phyloP scores from a whole-genome alignment of 2,113 vertebrate genomes.

The Sylvia atricapilla region DNA sequence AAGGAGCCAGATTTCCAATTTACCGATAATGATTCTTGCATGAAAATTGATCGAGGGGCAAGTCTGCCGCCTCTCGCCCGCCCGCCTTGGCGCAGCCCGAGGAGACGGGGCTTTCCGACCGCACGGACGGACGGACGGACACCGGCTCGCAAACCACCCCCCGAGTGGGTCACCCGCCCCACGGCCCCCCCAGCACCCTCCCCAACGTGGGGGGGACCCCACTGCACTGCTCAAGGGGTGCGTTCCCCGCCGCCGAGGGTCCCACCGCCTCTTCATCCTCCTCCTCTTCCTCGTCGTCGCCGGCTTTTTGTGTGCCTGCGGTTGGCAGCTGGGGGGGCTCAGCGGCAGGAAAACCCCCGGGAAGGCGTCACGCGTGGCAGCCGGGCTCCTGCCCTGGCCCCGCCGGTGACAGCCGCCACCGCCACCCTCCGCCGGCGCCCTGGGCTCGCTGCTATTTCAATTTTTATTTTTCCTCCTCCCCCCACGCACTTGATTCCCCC shows the following conservation, averaged over 20 bases:
- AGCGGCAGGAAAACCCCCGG: slow-evolving; percentile 67
- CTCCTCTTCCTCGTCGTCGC: not conserved
- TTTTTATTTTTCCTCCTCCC: slow-evolving; percentile 36
- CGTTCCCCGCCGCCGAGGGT: not conserved
- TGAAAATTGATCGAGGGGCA: slow-evolving; percentile 84
- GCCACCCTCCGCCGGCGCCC: slow-evolving; percentile 37
- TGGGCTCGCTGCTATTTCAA: slow-evolving; percentile 13
- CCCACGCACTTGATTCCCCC: slow-evolving; percentile 1
- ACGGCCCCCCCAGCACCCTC: not conserved
- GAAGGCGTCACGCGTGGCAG: slow-evolving; percentile 59
- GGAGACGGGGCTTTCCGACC: slow-evolving; percentile 38
- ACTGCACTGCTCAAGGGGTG: not conserved
- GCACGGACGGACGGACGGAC: not conserved
- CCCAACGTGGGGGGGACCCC: not conserved
- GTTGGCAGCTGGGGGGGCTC: slow-evolving; percentile 66
- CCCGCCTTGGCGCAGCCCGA: slow-evolving; percentile 63
- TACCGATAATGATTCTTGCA: slow-evolving; percentile 88
- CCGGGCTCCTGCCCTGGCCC: slow-evolving; percentile 19
- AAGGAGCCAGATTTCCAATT: slow-evolving; percentile 85
- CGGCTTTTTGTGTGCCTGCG: slow-evolving; percentile 55
- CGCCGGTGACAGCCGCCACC: slow-evolving; percentile 61
- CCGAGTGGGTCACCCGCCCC: not conserved
- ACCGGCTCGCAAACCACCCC: not conserved
- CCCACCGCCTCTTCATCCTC: not conserved
- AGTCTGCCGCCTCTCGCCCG: slow-evolving; percentile 51